Evolutionary conservation across 2,888 invertebrate genomes (phyloP).

Genomic region (Phortica magna): DNA sequence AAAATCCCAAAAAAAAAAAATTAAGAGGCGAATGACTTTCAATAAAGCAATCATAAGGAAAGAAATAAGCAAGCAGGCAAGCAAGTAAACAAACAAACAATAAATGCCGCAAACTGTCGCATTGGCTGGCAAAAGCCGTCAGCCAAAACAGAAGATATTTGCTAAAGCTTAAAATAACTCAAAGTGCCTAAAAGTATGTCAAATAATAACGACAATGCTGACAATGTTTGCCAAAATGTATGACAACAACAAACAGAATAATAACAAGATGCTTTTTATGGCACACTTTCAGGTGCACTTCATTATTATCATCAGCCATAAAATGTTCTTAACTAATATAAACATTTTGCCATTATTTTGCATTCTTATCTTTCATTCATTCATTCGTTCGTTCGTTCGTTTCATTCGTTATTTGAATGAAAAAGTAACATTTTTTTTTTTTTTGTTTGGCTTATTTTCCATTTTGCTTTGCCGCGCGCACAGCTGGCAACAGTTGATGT

Average conservation of each 20-base stretch:
- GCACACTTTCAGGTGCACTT: conserved; percentile 11
- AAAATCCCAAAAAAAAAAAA: too few relatives aligned
- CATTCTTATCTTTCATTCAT: not conserved
- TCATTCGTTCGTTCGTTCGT: not conserved
- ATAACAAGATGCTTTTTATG: conserved; percentile 13
- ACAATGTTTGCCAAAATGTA: not conserved
- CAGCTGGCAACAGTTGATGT: conserved; percentile 19
- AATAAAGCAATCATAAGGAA: too few relatives aligned
- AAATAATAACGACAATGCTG: conserved; percentile 16
- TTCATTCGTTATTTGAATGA: not conserved
- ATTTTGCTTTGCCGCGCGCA: not conserved
- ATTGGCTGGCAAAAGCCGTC: not conserved
- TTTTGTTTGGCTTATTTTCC: too few relatives aligned
- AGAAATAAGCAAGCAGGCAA: too few relatives aligned
- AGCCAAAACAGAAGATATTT: not conserved
- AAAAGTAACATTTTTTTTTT: not conserved
- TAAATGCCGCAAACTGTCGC: too few relatives aligned
- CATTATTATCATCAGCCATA: not conserved
- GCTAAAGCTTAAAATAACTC: not conserved
- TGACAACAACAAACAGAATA: too few relatives aligned
- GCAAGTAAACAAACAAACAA: too few relatives aligned
- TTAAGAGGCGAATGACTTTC: too few relatives aligned
- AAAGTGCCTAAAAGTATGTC: conserved; percentile 22
- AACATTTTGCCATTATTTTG: conserved; percentile 23
- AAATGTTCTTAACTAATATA: conserved; percentile 7